A percentile compares a stretch with the other conserved stretches of the same genome.
Conservation (phyloP, 2,797 vertebrate species). For the Typhlichthys eigenmanni region DNA sequence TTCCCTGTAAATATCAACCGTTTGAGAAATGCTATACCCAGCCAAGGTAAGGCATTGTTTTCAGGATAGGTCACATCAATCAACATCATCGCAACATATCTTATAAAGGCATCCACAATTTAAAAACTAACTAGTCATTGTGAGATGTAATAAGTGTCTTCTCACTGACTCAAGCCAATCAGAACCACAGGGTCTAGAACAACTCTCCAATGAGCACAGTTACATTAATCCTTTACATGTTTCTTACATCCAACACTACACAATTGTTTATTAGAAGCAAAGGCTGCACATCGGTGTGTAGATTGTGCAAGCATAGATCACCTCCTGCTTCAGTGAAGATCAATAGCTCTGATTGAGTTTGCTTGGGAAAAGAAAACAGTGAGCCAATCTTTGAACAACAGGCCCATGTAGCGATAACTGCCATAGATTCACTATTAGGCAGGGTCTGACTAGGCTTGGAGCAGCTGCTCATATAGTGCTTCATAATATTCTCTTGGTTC, state of each 20-base stretch:
- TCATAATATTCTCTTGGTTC: too few relatives aligned
- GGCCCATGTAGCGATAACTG: constrained; percentile 4
- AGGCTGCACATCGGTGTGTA: constrained; percentile 34
- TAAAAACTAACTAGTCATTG: constrained; percentile 25
- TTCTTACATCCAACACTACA: constrained; percentile 31
- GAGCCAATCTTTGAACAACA: constrained; percentile 23
- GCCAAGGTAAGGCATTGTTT: too few relatives aligned
- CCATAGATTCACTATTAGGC: background rate
- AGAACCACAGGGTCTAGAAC: constrained; percentile 24
- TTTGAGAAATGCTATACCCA: too few relatives aligned
- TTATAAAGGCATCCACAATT: constrained; percentile 46
- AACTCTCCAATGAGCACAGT: background rate
- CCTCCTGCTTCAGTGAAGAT: constrained; percentile 46
- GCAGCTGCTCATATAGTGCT: too few relatives aligned
- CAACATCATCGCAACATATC: constrained; percentile 29
- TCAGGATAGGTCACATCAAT: too few relatives aligned
- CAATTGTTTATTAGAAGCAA: constrained; percentile 37
- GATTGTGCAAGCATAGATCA: constrained; percentile 47
- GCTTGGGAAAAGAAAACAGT: constrained; percentile 14
- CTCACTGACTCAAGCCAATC: constrained; percentile 52
- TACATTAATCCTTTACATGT: constrained; percentile 34
- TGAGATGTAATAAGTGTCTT: constrained; percentile 18
- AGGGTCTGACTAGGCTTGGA: too few relatives aligned
- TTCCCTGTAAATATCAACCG: background rate
- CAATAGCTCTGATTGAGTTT: constrained; percentile 40